Base-by-base conservation (phyloP, 2,113 vertebrate species). In the Scomber scombrus region DNA sequence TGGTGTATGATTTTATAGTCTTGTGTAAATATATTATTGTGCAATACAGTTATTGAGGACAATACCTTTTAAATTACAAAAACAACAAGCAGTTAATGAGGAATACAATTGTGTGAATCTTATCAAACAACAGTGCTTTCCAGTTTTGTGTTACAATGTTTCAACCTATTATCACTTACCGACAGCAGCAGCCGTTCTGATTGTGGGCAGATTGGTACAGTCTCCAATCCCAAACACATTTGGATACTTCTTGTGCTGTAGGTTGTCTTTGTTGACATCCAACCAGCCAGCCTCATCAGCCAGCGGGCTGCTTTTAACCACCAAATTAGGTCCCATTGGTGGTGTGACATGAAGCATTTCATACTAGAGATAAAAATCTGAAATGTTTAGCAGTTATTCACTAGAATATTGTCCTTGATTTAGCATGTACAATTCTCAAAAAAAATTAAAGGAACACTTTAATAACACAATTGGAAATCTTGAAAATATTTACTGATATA, bases 261-360 rank as follows among this genome's bases (percentile, higher is more conserved):
- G 95, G 8, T 92, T 97, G 2, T 97, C 95, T 89, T 96, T 98
- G 91, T 97, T 80, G n/a, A 99, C 75, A 14, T 98, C 96, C 80
- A 99, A 90, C 97, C 98, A 99, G 69, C 98, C 98, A 0, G 2
- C 65, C 54, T 82, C 82, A 71, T 99, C 97, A 0, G 95, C 95
- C 86, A 99, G 90, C 0, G 91, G 87, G 58, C 96, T 97, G 11
- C 72, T 93, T 91, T 97, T 92, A 13, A 99, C 81, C 4, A 96
- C 97, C 0, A 92, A 89, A 21, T 89, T 96, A 11, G 97, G 93
- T 55, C 97, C 97, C 98, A 99, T 99, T 0, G 98, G 98, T 2
- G 98, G 98, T 0, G 98, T 98, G 31, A 99, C 97, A 6, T 99
- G 98, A 72, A 99, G 97, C 97, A 99, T 98, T 91, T 96, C 98